Conservation (phyloP, 2,113 vertebrate species). For the Gymnogyps californianus region DNA sequence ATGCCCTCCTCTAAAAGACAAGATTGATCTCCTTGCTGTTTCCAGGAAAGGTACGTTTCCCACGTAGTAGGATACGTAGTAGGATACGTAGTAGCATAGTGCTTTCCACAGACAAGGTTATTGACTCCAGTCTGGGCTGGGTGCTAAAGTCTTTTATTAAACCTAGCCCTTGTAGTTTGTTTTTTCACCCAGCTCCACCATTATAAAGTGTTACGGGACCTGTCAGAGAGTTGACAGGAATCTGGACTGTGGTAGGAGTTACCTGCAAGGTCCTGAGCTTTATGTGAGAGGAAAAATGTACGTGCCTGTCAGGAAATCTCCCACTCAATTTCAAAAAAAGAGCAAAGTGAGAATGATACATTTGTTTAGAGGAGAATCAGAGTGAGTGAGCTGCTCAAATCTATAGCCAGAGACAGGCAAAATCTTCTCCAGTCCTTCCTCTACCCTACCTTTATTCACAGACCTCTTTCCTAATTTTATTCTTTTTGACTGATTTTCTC, state of each 20-base stretch:
- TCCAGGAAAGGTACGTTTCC: background rate
- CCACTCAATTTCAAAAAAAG: background rate
- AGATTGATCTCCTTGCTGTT: background rate
- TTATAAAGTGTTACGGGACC: background rate
- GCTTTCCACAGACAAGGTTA: background rate
- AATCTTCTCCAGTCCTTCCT: background rate
- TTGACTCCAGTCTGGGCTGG: background rate
- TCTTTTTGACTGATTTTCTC: background rate
- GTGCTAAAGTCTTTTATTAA: background rate
- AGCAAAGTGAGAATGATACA: background rate
- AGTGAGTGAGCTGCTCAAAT: background rate
- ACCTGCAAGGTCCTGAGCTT: background rate
- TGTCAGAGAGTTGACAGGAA: background rate
- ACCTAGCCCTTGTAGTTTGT: background rate
- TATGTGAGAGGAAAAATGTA: background rate
- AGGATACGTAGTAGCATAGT: background rate
- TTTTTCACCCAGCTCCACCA: background rate
- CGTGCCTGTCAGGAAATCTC: background rate
- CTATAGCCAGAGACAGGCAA: background rate
- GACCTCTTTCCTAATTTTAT: background rate
- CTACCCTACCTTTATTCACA: background rate
- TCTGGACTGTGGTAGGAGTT: background rate
- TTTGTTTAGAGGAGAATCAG: background rate
- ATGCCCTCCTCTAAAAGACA: background rate
- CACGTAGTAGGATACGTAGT: too few species aligned